Evolutionary conservation across 2,797 vertebrate species (phyloP), one percentile per base, ranked within the genome.

Genomic region (Triplophysa bombifrons): DNA sequence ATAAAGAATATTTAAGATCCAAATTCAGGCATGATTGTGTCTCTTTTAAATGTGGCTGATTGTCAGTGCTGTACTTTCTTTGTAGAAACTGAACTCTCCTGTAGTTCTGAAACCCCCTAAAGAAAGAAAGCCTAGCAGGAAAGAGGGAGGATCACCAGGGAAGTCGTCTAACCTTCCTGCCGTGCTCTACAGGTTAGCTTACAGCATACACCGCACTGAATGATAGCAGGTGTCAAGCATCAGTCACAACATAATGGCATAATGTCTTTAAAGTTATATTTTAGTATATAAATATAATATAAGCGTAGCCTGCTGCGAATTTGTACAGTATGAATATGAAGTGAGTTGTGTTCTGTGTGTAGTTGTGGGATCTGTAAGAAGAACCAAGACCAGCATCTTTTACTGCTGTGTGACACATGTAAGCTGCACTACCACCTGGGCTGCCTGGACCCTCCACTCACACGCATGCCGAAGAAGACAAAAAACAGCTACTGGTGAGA

Each of bases 291-390:
- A 10, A 41, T 13, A 48, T 70, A 11, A 46, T 19, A 50, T 84
- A 74, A 22, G 84, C 67, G 82, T 16, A 77, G 11, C n/a, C 2
- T 38, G 3, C 17, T 34, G 20, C 50, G 55, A 44, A 20, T 72
- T 19, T 2, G 20, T 34, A 30, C 30, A 30, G 30, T 30, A 30
- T 58, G 55, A 44, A 20, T 72, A 17, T 66, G n/a, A 72, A 61
- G 27, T 50, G 0, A 14, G 30, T 60, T 85, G 1, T 17, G 11
- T 91, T 48, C 46, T 75, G 19, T 85, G 38, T 86, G 83, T 92
- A 99, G 98, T 85, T 99, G 98, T 91, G 97, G 97, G 78, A 99
- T 99, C 91, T 99, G 98, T 90, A 98, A 99, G 93, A 98, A 97
- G 92, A 99, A 96, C 88, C 95, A 98, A 87, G 98, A 99, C 90